Conservation (phyloP, 2,888 invertebrate species). For the Cremastinae sp. region DNA sequence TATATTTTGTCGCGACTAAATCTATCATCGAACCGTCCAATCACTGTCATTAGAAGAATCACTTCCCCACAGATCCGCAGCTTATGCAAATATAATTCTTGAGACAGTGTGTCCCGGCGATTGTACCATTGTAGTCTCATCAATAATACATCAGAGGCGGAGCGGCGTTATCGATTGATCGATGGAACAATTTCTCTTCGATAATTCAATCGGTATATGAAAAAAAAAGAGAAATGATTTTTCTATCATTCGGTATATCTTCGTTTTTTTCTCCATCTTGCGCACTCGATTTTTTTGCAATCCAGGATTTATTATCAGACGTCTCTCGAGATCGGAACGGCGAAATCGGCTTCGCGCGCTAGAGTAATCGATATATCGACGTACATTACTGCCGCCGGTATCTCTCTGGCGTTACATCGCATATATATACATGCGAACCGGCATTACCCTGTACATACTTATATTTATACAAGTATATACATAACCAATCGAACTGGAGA, state of each 20-base stretch:
- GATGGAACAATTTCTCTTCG: neutral
- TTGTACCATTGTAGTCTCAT: conserved; percentile 16
- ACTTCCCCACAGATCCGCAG: neutral
- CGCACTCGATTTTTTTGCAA: neutral
- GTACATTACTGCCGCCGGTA: conserved; percentile 38
- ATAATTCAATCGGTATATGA: neutral
- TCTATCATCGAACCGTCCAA: conserved; percentile 8
- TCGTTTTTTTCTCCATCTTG: conserved; percentile 5
- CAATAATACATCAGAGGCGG: conserved; percentile 1
- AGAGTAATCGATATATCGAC: conserved; percentile 58
- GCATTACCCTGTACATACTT: conserved; percentile 11
- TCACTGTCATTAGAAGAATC: no score
- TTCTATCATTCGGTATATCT: neutral
- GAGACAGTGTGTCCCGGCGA: neutral
- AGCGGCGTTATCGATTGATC: conserved; percentile 20
- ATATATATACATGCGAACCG: conserved; percentile 23
- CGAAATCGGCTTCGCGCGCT: conserved; percentile 41
- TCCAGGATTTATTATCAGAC: conserved; percentile 40
- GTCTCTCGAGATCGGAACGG: conserved; percentile 14
- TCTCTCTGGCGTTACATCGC: conserved; percentile 23
- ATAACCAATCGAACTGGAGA: conserved; percentile 65
- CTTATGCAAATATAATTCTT: conserved; percentile 19
- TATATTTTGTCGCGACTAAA: neutral
- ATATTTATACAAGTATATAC: conserved; percentile 12
- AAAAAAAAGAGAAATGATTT: neutral